Percentiles rank a stretch among this genome's conserved stretches.
phyloP scores from a whole-genome alignment of 2,113 vertebrate genomes.

The Dasyurus viverrinus region DNA sequence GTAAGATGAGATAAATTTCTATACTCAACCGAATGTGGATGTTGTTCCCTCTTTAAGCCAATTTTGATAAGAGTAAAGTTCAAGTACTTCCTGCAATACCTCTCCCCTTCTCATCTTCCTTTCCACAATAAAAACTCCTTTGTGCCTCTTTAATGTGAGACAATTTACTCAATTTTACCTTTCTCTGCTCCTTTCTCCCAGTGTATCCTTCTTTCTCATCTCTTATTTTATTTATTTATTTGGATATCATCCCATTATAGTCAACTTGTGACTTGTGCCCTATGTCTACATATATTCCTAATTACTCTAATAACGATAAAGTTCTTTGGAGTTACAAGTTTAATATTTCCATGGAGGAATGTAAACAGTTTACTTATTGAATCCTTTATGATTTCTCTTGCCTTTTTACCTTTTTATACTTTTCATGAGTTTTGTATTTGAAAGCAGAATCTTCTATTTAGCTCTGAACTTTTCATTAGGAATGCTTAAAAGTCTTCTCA shows the following conservation, averaged over 20 bases:
- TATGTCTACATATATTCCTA: neutral
- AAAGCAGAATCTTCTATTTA: neutral
- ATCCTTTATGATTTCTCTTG: neutral
- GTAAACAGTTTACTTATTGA: neutral
- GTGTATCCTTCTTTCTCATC: neutral
- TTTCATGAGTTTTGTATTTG: neutral
- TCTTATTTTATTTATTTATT: neutral
- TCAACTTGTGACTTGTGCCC: neutral
- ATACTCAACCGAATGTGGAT: neutral
- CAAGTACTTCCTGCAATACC: neutral
- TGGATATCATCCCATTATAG: neutral
- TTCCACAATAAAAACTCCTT: neutral
- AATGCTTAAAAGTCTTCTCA: neutral
- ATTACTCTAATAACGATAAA: neutral
- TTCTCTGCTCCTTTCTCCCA: neutral
- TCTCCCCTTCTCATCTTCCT: neutral
- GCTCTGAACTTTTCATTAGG: neutral
- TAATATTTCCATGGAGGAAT: neutral
- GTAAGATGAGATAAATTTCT: neutral
- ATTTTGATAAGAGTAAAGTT: neutral
- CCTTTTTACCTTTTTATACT: neutral
- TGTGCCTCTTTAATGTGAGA: neutral
- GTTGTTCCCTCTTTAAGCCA: neutral
- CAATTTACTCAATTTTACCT: neutral
- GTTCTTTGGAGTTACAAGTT: neutral